Evolutionary conservation across 2,888 invertebrate species (phyloP).

Genomic region (Acrocera orbiculus): DNA sequence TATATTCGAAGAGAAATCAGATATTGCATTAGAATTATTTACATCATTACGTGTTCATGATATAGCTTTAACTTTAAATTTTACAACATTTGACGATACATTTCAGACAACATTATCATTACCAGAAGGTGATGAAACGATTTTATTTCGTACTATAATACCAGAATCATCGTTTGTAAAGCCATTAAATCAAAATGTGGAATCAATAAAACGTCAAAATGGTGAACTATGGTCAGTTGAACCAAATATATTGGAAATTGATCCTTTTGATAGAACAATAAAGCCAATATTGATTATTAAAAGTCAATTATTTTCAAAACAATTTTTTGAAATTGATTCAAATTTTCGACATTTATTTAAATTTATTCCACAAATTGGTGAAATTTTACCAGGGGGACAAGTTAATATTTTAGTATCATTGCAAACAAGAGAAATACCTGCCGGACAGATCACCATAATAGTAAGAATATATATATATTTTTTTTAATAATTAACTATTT

Average conservation of each 20-base stretch:
- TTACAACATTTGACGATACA: slow-evolving; percentile 22
- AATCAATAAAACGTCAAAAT: slow-evolving; percentile 12
- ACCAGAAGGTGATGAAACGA: slow-evolving; percentile 26
- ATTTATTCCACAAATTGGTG: slow-evolving; percentile 17
- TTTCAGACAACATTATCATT: slow-evolving; percentile 20
- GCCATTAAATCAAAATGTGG: slow-evolving; percentile 16
- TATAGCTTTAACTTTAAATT: slow-evolving; percentile 25
- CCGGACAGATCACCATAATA: no score
- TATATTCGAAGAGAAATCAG: slow-evolving; percentile 20
- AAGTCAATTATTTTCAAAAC: slow-evolving; percentile 19
- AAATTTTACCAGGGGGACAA: slow-evolving; percentile 12
- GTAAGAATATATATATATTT: no score
- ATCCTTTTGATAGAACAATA: slow-evolving; percentile 11
- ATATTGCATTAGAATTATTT: slow-evolving; percentile 21
- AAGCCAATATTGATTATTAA: slow-evolving; percentile 14
- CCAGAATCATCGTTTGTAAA: slow-evolving; percentile 2
- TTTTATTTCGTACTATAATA: slow-evolving; percentile 24
- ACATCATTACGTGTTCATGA: slow-evolving; percentile 22
- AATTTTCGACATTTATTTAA: slow-evolving; percentile 19
- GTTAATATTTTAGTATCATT: no score
- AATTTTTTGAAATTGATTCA: slow-evolving; percentile 22
- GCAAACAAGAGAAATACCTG: no score
- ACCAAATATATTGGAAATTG: slow-evolving; percentile 18
- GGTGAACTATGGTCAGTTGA: slow-evolving; percentile 21
- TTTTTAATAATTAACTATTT: no score